Base-by-base conservation (phyloP, 2,113 vertebrate genomes). In the Symphodus melops region DNA sequence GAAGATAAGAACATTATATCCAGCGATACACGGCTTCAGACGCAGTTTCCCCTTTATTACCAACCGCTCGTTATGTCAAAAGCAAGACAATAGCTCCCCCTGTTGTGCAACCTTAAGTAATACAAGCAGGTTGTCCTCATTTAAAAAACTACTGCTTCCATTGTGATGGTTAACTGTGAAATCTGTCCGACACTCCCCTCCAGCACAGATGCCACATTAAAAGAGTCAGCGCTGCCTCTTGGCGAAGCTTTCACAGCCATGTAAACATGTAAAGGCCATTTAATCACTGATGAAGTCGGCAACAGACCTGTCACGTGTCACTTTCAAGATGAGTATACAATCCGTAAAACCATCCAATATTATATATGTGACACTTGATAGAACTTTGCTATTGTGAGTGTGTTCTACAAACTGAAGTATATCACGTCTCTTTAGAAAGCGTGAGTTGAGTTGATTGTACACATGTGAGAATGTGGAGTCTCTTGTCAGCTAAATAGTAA, bases 61-160 rank as follows among this genome's bases (percentile, higher is more conserved):
- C 2, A 52, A 42, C n/a, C 6, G 16, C 13, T 16, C 1, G 3
- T 44, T 19, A 52, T 20, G 12, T 55, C 14, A 80, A 87, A 88
- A 83, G 19, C 14, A 58, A 44, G 21, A 37, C 78, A 84, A 77
- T 54, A 80, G 53, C 72, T 37, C 89, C 72, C 54, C 69, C 86
- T 89, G 60, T 36, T 37, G 87, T 59, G 44, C 1, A 0, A 46
- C n/a, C 7, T 17, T 10, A 5, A 41, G 5, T 51, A 81, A 52
- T 72, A 76, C 88, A 87, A 33, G 37, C 21, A 67, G 20, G 1
- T 23, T 16, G 33, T 25, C 23, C 17, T 42, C n/a, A 14, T 51
- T 6, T 56, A 41, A 12, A 0, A 17, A 48, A 1, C 28, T 8
- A 20, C 11, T 41, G 48, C 33, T 36, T 68, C 36, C 49, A 6